Conservation (phyloP, 2,888 invertebrate genomes). For the Troides oblongomaculatus region DNA sequence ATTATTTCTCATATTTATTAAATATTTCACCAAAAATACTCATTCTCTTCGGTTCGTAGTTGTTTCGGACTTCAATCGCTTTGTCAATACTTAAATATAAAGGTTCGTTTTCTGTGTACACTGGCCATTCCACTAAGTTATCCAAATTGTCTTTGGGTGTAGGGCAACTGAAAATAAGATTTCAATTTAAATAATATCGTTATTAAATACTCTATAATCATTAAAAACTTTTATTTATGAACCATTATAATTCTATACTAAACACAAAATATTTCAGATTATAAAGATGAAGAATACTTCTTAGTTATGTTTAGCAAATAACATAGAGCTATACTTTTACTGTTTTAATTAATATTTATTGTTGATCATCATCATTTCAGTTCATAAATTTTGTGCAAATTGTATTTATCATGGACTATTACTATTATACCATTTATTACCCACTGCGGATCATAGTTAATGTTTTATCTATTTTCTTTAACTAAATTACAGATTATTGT, state of each 20-base stretch:
- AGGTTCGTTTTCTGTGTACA: conserved; percentile 35
- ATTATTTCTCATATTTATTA: conserved; percentile 43
- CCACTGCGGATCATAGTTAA: background rate
- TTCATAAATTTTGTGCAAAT: too few species aligned
- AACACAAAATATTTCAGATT: background rate
- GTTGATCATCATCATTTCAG: background rate
- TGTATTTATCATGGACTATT: too few species aligned
- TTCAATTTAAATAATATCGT: background rate
- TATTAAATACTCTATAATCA: too few species aligned
- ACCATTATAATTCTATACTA: background rate
- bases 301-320: too few species aligned
- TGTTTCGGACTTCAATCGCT: conserved; percentile 36
- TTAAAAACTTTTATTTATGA: background rate
- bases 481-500: background rate
- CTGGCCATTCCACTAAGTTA: conserved; percentile 37
- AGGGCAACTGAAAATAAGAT: conserved; percentile 44
- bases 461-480: background rate
- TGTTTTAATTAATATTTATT: background rate
- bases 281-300: background rate
- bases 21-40: conserved; percentile 46
- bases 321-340: background rate
- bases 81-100: conserved; percentile 44
- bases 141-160: conserved; percentile 31
- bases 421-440: too few species aligned
- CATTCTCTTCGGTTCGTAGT: conserved; percentile 46